Evolutionary conservation across 1,140 invertebrate genomes (phyloP).

Genomic region (Bactericera cockerelli): DNA sequence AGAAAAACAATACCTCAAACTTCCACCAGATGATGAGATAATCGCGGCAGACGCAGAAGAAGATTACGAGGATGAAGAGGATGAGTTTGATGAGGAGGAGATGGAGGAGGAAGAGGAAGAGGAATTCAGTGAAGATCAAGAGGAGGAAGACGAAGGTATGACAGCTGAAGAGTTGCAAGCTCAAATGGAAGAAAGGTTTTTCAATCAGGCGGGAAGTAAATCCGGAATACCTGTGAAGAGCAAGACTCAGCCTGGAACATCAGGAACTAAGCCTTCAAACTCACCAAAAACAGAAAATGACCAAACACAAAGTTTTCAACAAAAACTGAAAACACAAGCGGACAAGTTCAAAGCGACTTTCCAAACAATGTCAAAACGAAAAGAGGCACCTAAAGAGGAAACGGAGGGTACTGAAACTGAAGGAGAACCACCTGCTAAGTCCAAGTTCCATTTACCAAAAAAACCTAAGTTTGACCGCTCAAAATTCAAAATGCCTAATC

Average conservation of each 20-base stretch:
- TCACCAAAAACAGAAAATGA: not conserved
- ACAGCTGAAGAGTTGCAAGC: slow-evolving; percentile 33
- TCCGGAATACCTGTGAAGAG: slow-evolving; percentile 4
- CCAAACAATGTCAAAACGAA: slow-evolving; percentile 16
- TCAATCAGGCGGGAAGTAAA: slow-evolving; percentile 26
- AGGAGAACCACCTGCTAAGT: slow-evolving; percentile 16
- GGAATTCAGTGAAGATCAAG: slow-evolving; percentile 2
- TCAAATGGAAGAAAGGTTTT: slow-evolving; percentile 35
- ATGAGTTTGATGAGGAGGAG: slow-evolving; percentile 15
- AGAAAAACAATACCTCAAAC: slow-evolving; percentile 16
- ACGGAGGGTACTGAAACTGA: not conserved
- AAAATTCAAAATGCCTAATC: slow-evolving; percentile 16
- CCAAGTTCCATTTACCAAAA: slow-evolving; percentile 35
- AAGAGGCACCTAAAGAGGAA: not conserved
- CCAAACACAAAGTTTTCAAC: slow-evolving; percentile 30
- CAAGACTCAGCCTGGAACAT: slow-evolving; percentile 1
- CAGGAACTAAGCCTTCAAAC: not conserved
- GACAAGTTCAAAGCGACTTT: slow-evolving; percentile 20
- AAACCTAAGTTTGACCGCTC: slow-evolving; percentile 25
- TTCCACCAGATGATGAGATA: slow-evolving; percentile 19
- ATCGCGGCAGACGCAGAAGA: slow-evolving; percentile 14
- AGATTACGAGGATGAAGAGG: slow-evolving; percentile 17
- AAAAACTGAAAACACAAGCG: slow-evolving; percentile 39
- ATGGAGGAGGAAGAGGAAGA: slow-evolving; percentile 15
- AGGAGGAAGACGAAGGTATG: slow-evolving; percentile 27